Evolutionary conservation across 2,888 invertebrate species (phyloP), one percentile per base, ranked within the genome.

Genomic region (Achlya flavicornis): DNA sequence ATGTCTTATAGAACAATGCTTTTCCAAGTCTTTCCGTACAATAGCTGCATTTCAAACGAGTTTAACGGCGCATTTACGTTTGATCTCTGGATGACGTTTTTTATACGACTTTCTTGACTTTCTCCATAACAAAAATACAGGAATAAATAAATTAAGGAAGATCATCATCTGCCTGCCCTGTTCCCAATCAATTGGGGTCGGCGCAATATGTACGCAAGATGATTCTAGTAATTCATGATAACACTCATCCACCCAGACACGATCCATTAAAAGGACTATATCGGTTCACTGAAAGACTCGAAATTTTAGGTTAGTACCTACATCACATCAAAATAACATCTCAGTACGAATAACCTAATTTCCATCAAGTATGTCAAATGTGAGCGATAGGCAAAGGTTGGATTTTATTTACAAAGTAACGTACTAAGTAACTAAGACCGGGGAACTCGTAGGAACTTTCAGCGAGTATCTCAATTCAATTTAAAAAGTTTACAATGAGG

Each of bases 401-500:
- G 65, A 63, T 19, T 63, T 71, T 76, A 83, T 87, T 87, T 85
- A 86, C 84, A 83, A 86, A 84, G 83, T 83, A 38, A 85, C 72
- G 77, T 74, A n/a, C n/a, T n/a, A 77, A 74, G 76, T 77, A 80
- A 78, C 72, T 78, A 53, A 72, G 69, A 75, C 69, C 72, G 72
- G 67, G 38, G 66, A 64, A 61, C 63, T 69, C 63, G 66, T 0
- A 62, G 63, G 63, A 83, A 84, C 76, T 80, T 79, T 66, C 64
- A 69, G 66, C 64, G 70, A 75, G 81, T 77, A 79, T 79, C 81
- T 77, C 68, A 73, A 89, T 85, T 88, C 83, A 88, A 89, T 88
- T 88, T 86, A 81, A 86, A 86, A 90, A 90, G 83, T 90, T 89
- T 75, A 70, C 67, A 76, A 74, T 74, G 80, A 77, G 77, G 71